Conservation (phyloP, 2,888 invertebrate genomes). For the Meta bourneti region DNA sequence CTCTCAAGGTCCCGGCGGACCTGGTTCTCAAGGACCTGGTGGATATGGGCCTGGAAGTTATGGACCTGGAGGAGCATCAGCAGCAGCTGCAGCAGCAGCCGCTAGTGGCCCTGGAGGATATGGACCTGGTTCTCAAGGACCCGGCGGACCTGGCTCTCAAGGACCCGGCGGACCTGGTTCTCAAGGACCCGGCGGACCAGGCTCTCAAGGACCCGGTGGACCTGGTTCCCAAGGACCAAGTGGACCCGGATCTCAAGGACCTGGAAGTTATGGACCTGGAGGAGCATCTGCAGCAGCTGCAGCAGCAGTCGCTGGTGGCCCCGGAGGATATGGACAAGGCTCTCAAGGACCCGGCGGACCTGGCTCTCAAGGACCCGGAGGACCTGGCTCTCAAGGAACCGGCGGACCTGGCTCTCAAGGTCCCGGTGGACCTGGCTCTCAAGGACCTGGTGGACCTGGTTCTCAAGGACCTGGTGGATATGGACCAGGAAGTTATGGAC, state of each 20-base stretch:
- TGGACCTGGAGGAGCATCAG: background rate
- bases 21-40: background rate
- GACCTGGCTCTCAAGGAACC: no score
- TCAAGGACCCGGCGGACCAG: no score
- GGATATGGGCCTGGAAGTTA: background rate
- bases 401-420: no score
- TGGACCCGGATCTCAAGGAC: background rate
- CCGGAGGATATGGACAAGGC: no score
- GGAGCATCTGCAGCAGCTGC: no score
- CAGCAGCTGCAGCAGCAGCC: background rate
- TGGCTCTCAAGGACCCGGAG: no score
- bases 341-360: no score
- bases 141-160: background rate
- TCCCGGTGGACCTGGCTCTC: no score
- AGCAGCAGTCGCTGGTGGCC: no score
- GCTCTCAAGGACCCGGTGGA: no score
- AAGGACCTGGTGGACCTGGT: background rate
- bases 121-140: slow-evolving; percentile 3
- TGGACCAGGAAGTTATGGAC: slow-evolving; percentile 10
- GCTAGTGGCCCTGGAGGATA: background rate
- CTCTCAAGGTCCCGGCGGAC: background rate
- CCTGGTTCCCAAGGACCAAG: background rate
- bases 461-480: background rate
- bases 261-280: no score
- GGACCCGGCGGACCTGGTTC: background rate